Evolutionary conservation across 2,888 invertebrate genomes (phyloP).

Genomic region (Eurytoma californica): DNA sequence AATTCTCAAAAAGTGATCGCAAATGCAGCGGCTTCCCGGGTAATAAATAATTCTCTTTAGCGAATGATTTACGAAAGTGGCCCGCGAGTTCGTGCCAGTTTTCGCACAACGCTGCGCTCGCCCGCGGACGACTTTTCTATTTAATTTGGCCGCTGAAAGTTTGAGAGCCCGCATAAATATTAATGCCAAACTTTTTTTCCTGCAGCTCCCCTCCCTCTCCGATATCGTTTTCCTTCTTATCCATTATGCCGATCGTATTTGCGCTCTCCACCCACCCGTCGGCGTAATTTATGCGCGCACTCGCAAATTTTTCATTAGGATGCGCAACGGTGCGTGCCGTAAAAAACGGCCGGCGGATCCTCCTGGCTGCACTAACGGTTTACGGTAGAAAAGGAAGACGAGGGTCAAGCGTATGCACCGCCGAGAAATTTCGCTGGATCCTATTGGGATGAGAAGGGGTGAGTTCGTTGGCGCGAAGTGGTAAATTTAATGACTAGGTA

Average conservation of each 20-base stretch:
- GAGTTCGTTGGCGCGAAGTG: not conserved
- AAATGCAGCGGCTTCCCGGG: not conserved
- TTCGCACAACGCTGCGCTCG: not conserved
- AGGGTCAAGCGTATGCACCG: too few species aligned
- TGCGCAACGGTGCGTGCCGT: too few species aligned
- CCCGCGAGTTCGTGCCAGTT: conserved; percentile 34
- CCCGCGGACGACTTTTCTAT: conserved; percentile 27
- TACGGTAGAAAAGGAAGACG: too few species aligned
- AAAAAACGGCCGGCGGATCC: too few species aligned
- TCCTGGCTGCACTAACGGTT: too few species aligned
- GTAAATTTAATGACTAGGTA: conserved; percentile 38
- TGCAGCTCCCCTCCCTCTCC: too few species aligned
- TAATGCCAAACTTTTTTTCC: conserved; percentile 23
- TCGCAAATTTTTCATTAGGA: not conserved
- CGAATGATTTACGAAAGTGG: conserved; percentile 34
- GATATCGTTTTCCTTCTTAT: not conserved
- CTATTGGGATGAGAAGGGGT: not conserved
- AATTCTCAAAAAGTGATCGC: not conserved
- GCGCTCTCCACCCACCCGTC: not conserved
- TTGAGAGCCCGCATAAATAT: conserved; percentile 27
- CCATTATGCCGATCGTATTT: not conserved
- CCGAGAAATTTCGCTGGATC: not conserved
- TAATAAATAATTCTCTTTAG: conserved; percentile 34
- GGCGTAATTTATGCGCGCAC: not conserved
- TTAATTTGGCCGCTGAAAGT: conserved; percentile 30